Conservation (phyloP, 2,888 invertebrate genomes). For the Rhodophaea formosa region DNA sequence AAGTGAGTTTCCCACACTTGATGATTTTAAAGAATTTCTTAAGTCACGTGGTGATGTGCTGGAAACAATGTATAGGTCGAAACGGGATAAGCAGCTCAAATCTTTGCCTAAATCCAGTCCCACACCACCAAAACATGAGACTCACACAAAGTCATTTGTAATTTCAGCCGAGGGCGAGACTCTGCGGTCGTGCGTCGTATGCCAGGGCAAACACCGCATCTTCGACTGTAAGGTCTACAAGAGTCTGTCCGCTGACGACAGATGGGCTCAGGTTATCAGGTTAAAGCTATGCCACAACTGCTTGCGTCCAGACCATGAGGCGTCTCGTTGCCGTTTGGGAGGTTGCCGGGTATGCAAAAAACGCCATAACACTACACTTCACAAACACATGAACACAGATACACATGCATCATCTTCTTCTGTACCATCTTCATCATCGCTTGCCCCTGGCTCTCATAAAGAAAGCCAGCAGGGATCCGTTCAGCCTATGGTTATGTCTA, state of each 20-base stretch:
- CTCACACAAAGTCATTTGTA: not conserved
- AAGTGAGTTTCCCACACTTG: slow-evolving; percentile 19
- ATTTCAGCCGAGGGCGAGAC: slow-evolving; percentile 16
- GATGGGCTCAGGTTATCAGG: slow-evolving; percentile 12
- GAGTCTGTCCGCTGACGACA: slow-evolving; percentile 12
- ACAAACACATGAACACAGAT: not conserved
- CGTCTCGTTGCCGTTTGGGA: slow-evolving; percentile 7
- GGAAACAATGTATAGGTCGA: slow-evolving; percentile 17
- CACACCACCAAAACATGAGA: not conserved
- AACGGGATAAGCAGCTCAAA: not conserved
- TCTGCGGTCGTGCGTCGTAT: slow-evolving; percentile 15
- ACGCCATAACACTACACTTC: not conserved
- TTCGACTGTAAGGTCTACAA: slow-evolving; percentile 19
- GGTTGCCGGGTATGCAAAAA: not conserved
- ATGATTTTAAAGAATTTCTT: slow-evolving; percentile 23
- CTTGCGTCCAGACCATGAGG: slow-evolving; percentile 17
- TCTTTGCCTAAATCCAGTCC: not conserved
- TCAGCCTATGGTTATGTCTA: not conserved
- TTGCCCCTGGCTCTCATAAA: not conserved
- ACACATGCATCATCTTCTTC: not conserved
- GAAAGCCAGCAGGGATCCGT: not conserved
- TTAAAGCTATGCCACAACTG: slow-evolving; percentile 19
- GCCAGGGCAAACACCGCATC: slow-evolving; percentile 20
- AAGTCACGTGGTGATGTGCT: slow-evolving; percentile 27
- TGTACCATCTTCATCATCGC: not conserved